These are phyloP conservation scores for Chrysoperla carnea DNA, from an alignment of 1,140 invertebrate genomes.

Conservation along the genomic window DNA sequence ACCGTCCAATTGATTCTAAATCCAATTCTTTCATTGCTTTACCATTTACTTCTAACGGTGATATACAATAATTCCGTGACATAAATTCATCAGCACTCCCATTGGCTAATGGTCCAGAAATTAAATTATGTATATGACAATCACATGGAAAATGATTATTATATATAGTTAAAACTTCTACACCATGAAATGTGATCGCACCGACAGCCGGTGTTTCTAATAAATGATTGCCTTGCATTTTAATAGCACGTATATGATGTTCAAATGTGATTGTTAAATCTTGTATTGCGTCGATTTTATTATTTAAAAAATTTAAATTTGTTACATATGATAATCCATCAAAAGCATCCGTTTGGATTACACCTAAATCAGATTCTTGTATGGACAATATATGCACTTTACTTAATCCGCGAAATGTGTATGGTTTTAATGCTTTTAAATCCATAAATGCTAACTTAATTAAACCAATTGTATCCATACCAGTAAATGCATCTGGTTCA, in stretches of 20 bases:
- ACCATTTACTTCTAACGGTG: constrained; percentile 61
- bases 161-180: constrained; percentile 44
- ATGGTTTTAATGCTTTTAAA: constrained; percentile 40
- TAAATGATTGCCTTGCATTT: constrained; percentile 64
- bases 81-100: constrained; percentile 44
- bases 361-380: constrained; percentile 61
- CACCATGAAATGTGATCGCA: constrained; percentile 41
- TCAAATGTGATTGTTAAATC: constrained; percentile 45
- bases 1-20: constrained; percentile 42
- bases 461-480: constrained; percentile 56
- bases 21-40: constrained; percentile 49
- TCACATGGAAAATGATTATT: constrained; percentile 72
- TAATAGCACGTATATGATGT: constrained; percentile 45
- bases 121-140: constrained; percentile 55
- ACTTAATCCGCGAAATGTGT: constrained; percentile 56
- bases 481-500: constrained; percentile 59
- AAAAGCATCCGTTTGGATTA: constrained; percentile 51
- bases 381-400: constrained; percentile 53
- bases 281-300: constrained; percentile 66
- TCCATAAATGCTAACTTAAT: constrained; percentile 70
- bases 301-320: constrained; percentile 55
- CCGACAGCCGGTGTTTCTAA: constrained; percentile 49
- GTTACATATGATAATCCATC: constrained; percentile 47
- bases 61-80: constrained; percentile 66
- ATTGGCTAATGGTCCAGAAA: constrained; percentile 52